These are phyloP conservation scores for Leptosomus discolor DNA, from an alignment of 2,113 vertebrate genomes.

Conservation along the genomic window DNA sequence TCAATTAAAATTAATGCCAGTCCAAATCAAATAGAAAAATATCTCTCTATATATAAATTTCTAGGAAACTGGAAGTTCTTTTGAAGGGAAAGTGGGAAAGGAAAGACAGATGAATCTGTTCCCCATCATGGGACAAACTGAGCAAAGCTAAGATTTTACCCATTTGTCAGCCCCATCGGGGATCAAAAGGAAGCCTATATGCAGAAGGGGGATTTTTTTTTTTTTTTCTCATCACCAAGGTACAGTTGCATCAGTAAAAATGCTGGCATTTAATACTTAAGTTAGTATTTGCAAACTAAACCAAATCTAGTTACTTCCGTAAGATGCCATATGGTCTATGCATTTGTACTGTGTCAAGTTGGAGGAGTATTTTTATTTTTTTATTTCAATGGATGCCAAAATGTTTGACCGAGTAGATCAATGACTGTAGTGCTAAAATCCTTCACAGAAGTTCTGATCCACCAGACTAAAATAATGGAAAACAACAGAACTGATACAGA, in stretches of 20 bases:
- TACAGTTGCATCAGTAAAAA: not conserved
- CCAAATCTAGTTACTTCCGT: conserved; percentile 23
- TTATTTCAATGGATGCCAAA: not conserved
- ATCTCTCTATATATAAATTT: not conserved
- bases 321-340: not conserved
- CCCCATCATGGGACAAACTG: not conserved
- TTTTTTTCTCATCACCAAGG: not conserved
- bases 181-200: not conserved
- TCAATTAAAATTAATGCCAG: not conserved
- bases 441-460: not conserved
- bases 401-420: not conserved
- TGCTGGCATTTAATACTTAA: not conserved
- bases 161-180: not conserved
- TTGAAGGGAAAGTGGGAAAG: not conserved
- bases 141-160: not conserved
- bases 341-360: not conserved
- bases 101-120: not conserved
- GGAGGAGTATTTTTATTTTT: not conserved
- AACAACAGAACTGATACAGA: not conserved
- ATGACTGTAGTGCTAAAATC: not conserved
- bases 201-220: not conserved
- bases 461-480: not conserved
- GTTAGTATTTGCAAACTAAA: conserved; percentile 36
- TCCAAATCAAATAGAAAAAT: not conserved
- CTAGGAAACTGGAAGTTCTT: not conserved